Evolutionary conservation across 2,797 vertebrate genomes (phyloP).

Genomic region (Artibeus jamaicensis): DNA sequence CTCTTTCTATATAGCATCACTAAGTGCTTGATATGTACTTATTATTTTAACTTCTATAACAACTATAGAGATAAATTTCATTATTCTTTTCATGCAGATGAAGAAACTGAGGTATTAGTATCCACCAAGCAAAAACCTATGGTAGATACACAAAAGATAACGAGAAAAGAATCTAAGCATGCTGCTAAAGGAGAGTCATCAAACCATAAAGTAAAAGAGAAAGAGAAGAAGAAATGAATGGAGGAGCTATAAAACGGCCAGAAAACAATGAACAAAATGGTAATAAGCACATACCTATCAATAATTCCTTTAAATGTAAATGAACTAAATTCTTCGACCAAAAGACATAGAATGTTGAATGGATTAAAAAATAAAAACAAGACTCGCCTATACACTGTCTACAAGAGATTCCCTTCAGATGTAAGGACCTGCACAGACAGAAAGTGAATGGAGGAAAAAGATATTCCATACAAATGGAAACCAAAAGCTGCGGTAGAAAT

Average conservation of each 20-base stretch:
- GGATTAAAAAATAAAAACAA: not conserved
- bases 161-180: no score
- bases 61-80: not conserved
- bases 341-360: not conserved
- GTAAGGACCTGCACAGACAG: not conserved
- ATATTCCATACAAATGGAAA: not conserved
- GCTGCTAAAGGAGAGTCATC: no score
- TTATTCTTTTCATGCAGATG: not conserved
- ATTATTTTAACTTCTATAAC: not conserved
- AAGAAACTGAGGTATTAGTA: not conserved
- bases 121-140: not conserved
- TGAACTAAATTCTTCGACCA: not conserved
- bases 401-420: not conserved
- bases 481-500: not conserved
- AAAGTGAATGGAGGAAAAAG: not conserved
- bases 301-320: not conserved
- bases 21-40: not conserved
- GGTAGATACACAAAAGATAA: not conserved
- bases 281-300: not conserved
- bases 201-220: not conserved
- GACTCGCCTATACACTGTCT: not conserved
- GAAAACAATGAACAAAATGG: not conserved
- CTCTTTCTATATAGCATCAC: not conserved
- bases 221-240: not conserved
- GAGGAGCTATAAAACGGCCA: not conserved